These are phyloP conservation scores for Lates calcarifer DNA, from an alignment of 2,113 vertebrate genomes.

Conservation along the genomic window DNA sequence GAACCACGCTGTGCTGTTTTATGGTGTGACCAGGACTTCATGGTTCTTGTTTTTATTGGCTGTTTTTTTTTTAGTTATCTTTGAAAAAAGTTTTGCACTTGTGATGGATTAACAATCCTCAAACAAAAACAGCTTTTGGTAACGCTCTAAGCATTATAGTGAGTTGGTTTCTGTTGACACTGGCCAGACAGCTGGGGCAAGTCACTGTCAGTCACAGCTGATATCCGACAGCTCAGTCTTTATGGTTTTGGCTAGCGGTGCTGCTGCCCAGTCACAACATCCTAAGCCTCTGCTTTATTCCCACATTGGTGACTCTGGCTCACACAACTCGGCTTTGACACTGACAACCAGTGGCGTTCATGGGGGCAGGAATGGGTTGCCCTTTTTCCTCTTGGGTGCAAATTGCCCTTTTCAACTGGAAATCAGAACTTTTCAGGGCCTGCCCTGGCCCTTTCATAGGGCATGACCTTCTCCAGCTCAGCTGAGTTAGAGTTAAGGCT, in stretches of 20 bases:
- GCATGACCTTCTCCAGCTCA: slow-evolving; percentile 60
- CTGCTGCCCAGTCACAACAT: slow-evolving; percentile 33
- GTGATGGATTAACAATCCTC: slow-evolving; percentile 10
- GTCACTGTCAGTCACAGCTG: slow-evolving; percentile 49
- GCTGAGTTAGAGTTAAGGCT: slow-evolving; percentile 31
- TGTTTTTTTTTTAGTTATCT: neutral
- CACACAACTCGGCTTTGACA: slow-evolving; percentile 57
- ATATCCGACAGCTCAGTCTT: slow-evolving; percentile 54
- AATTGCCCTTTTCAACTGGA: slow-evolving; percentile 77
- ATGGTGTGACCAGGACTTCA: neutral
- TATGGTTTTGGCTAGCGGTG: slow-evolving; percentile 35
- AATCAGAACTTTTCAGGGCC: slow-evolving; percentile 67
- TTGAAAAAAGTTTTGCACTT: neutral
- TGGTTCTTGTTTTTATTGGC: neutral
- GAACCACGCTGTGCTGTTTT: neutral
- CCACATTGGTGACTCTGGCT: slow-evolving; percentile 36
- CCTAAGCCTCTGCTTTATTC: slow-evolving; percentile 47
- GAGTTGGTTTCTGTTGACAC: slow-evolving; percentile 39
- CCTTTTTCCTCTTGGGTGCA: slow-evolving; percentile 74
- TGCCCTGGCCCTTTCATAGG: slow-evolving; percentile 56
- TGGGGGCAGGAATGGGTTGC: slow-evolving; percentile 57
- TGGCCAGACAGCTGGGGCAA: slow-evolving; percentile 17
- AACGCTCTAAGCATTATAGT: slow-evolving; percentile 9
- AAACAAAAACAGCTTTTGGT: slow-evolving; percentile 31
- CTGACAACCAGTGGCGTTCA: slow-evolving; percentile 67